Percentiles rank a stretch among this genome's conserved stretches.
These are phyloP conservation scores for Dolichopus griseipennis DNA, from an alignment of 2,888 invertebrate species.

Conservation along the genomic window DNA sequence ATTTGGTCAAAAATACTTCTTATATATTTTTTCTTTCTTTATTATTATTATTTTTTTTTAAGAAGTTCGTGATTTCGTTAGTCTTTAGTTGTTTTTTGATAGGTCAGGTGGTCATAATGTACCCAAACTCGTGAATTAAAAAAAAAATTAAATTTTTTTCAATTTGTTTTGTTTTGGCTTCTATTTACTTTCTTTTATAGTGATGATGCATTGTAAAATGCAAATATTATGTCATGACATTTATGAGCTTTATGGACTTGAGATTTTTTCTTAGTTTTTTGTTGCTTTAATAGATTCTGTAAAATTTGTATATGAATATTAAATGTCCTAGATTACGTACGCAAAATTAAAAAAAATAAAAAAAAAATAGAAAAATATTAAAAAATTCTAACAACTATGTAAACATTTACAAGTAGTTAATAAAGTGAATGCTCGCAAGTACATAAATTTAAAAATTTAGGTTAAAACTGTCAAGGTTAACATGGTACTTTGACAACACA, in stretches of 20 bases:
- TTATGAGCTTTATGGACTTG: not conserved
- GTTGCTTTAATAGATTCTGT: not conserved
- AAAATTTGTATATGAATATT: not conserved
- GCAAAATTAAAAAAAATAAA: not conserved
- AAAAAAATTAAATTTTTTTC: no score
- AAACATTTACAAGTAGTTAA: no score
- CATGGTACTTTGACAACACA: no score
- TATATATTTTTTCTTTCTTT: not conserved
- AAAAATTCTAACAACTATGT: no score
- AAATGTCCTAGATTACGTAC: not conserved
- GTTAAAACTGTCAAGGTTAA: no score
- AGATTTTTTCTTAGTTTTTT: not conserved
- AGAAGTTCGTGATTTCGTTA: not conserved
- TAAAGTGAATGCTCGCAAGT: no score
- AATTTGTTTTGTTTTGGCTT: no score
- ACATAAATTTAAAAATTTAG: no score
- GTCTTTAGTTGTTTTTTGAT: not conserved
- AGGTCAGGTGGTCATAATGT: slow-evolving; percentile 3
- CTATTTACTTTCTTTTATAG: no score
- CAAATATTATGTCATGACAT: slow-evolving; percentile 1
- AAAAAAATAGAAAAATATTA: no score
- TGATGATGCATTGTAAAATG: not conserved
- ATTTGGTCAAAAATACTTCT: not conserved
- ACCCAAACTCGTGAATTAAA: not conserved
- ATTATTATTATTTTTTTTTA: not conserved